Percentiles rank a stretch among this genome's conserved stretches.
Evolutionary conservation across 2,797 vertebrate species (phyloP).

Genomic region (Rhadinocentrus ornatus): DNA sequence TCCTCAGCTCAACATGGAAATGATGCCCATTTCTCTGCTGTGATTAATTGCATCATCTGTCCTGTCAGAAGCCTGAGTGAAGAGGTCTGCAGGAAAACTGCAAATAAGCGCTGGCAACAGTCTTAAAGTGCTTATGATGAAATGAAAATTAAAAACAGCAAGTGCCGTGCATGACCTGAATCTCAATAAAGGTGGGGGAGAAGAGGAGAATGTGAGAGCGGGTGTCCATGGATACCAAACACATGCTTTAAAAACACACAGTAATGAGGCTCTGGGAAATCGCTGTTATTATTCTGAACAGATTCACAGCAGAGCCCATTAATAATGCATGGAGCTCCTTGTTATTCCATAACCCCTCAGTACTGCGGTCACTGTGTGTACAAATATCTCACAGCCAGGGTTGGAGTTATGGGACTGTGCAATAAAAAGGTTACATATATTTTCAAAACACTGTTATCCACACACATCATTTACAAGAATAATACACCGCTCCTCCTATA

Average conservation of each 20-base stretch:
- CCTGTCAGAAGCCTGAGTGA: constrained; percentile 95
- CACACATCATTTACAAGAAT: constrained; percentile 68
- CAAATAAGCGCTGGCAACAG: constrained; percentile 99
- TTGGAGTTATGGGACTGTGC: constrained; percentile 79
- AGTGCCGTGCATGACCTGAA: constrained; percentile 93
- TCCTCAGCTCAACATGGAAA: constrained; percentile 69
- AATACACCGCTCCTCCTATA: constrained; percentile 56
- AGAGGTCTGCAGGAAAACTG: constrained; percentile 97
- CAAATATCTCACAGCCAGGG: constrained; percentile 92
- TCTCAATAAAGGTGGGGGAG: constrained; percentile 84
- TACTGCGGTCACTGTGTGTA: constrained; percentile 90
- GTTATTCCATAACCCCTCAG: constrained; percentile 90
- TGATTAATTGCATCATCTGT: constrained; percentile 99
- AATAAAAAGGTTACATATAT: constrained; percentile 83
- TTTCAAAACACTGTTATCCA: constrained; percentile 75
- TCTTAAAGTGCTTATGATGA: constrained; percentile 99
- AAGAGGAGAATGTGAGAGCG: constrained; percentile 76
- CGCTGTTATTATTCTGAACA: constrained; percentile 87
- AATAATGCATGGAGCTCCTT: constrained; percentile 91
- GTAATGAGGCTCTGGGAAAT: constrained; percentile 87
- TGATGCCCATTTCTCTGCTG: constrained; percentile 91
- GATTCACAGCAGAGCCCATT: constrained; percentile 88
- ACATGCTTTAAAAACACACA: constrained; percentile 85
- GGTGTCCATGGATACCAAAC: constrained; percentile 82
- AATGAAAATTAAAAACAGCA: constrained; percentile 99